These are phyloP conservation scores for Periplaneta americana DNA, from an alignment of 1,140 invertebrate genomes.

Conservation along the genomic window DNA sequence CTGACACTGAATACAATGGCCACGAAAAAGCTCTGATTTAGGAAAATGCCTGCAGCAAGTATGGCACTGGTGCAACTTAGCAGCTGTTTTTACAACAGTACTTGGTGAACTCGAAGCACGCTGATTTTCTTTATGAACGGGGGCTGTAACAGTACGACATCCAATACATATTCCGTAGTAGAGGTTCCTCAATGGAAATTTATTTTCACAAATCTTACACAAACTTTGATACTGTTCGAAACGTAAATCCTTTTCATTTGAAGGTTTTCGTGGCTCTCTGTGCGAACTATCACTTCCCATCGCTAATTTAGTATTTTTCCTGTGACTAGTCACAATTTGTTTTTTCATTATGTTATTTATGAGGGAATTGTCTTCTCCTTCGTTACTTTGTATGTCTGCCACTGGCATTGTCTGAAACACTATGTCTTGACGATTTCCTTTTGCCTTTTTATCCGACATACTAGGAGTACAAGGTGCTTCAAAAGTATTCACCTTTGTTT, in stretches of 20 bases:
- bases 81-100: not conserved
- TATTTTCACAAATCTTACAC: not conserved
- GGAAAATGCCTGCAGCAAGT: not conserved
- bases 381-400: not conserved
- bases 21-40: not conserved
- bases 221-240: not conserved
- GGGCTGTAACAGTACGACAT: not conserved
- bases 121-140: not conserved
- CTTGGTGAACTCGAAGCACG: not conserved
- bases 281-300: not conserved
- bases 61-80: not conserved
- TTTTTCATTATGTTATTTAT: not conserved
- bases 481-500: no score
- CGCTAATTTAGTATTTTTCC: not conserved
- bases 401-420: not conserved
- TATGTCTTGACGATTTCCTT: not conserved
- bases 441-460: not conserved
- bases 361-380: not conserved
- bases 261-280: not conserved
- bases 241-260: not conserved
- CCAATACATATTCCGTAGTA: not conserved
- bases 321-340: not conserved
- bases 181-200: not conserved
- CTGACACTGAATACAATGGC: not conserved
- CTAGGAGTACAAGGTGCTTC: no score